Evolutionary conservation across 2,113 vertebrate species (phyloP).

Genomic region (Tapirus terrestris): DNA sequence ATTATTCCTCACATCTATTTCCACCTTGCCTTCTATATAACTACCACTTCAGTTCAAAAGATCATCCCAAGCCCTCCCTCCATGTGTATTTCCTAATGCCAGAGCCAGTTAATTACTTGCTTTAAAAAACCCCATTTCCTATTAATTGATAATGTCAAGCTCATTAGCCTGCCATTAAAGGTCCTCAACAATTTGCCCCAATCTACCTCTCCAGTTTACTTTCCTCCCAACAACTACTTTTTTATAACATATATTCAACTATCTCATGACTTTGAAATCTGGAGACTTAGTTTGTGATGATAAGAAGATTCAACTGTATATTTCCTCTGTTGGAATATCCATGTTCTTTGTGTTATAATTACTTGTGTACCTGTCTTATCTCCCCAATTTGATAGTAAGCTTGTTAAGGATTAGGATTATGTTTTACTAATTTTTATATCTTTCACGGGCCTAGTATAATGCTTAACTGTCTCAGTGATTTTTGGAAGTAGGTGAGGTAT

Average conservation of each 20-base stretch:
- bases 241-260: neutral
- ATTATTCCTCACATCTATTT: neutral
- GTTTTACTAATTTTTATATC: constrained; percentile 25
- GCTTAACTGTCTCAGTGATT: neutral
- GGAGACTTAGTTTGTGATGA: neutral
- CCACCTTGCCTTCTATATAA: neutral
- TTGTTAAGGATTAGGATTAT: neutral
- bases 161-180: neutral
- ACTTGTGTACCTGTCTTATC: neutral
- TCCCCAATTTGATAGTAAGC: neutral
- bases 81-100: neutral
- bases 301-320: neutral
- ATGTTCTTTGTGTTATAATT: neutral
- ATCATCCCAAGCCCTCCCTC: neutral
- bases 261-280: neutral
- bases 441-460: neutral
- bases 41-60: neutral
- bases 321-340: neutral
- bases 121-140: neutral
- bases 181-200: neutral
- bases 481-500: neutral
- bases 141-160: neutral
- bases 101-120: neutral
- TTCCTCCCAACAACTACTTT: neutral
- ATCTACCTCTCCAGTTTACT: neutral